Evolutionary conservation across 2,888 invertebrate species (phyloP).

Genomic region (Patella depressa): DNA sequence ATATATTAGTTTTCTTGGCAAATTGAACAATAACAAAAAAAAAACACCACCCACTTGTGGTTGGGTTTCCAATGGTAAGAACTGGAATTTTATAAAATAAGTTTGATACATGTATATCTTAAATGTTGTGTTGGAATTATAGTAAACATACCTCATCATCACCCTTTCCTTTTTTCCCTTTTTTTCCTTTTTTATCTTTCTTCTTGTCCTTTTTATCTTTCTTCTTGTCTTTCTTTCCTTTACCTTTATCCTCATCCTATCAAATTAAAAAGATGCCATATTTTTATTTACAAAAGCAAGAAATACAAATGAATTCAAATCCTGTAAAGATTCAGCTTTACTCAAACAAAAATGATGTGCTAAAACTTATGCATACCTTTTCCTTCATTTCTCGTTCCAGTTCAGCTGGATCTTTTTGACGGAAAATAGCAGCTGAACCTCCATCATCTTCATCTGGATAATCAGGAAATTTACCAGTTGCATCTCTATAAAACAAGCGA

Average conservation of each 20-base stretch:
- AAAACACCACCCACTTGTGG: too few species aligned
- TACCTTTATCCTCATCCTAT: conserved; percentile 63
- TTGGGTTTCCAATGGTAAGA: too few species aligned
- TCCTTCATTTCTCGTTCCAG: conserved; percentile 69
- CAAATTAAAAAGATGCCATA: too few species aligned
- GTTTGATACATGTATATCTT: too few species aligned
- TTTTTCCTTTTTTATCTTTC: conserved; percentile 76
- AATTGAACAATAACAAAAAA: too few species aligned
- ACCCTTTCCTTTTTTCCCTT: conserved; percentile 42
- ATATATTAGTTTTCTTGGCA: too few species aligned
- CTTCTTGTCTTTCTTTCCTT: conserved; percentile 57
- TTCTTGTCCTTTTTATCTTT: conserved; percentile 69
- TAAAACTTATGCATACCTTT: conserved; percentile 53
- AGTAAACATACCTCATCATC: neutral
- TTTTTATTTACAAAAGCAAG: too few species aligned
- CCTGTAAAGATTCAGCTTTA: too few species aligned
- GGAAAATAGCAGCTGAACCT: conserved; percentile 86
- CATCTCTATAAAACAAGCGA: conserved; percentile 62
- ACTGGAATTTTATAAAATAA: too few species aligned
- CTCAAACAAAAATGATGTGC: too few species aligned
- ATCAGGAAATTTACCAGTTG: conserved; percentile 81
- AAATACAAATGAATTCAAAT: too few species aligned
- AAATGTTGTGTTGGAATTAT: too few species aligned
- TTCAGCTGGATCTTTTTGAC: conserved; percentile 70
- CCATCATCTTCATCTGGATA: conserved; percentile 92